phyloP scores from a whole-genome alignment of 2,888 invertebrate species.

The Leistus spinibarbis region DNA sequence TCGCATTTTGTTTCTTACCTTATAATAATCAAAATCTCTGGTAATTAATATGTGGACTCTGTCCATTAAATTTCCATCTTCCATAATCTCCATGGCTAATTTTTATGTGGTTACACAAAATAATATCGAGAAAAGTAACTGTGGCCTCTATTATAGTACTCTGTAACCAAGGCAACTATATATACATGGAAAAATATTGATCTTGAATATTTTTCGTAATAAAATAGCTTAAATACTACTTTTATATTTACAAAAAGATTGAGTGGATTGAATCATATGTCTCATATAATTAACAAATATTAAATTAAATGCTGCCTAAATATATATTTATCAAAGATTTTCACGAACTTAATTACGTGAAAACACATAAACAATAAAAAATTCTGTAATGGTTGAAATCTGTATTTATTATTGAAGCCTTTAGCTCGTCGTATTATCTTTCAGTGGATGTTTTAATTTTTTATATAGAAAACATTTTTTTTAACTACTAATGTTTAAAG shows the following conservation, averaged over 20 bases:
- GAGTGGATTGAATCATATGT: too few relatives aligned
- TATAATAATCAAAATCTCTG: slow-evolving; percentile 83
- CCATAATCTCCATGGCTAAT: slow-evolving; percentile 78
- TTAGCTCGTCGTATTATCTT: too few relatives aligned
- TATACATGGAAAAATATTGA: neutral
- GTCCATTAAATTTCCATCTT: slow-evolving; percentile 90
- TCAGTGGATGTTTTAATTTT: too few relatives aligned
- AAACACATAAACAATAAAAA: too few relatives aligned
- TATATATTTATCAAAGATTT: too few relatives aligned
- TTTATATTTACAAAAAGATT: neutral
- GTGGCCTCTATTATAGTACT: neutral
- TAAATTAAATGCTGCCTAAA: too few relatives aligned
- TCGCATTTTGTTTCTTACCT: slow-evolving; percentile 60
- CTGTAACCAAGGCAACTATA: neutral
- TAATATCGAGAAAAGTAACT: neutral
- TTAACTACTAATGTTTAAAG: too few relatives aligned
- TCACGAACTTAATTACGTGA: too few relatives aligned
- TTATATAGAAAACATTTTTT: too few relatives aligned
- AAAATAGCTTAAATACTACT: neutral
- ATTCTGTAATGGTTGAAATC: too few relatives aligned
- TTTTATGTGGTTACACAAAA: neutral
- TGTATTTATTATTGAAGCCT: too few relatives aligned
- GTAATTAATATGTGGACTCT: slow-evolving; percentile 81
- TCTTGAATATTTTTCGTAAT: neutral
- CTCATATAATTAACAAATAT: too few relatives aligned